Evolutionary conservation across 2,113 vertebrate genomes (phyloP).

Genomic region (Nibea coibor): DNA sequence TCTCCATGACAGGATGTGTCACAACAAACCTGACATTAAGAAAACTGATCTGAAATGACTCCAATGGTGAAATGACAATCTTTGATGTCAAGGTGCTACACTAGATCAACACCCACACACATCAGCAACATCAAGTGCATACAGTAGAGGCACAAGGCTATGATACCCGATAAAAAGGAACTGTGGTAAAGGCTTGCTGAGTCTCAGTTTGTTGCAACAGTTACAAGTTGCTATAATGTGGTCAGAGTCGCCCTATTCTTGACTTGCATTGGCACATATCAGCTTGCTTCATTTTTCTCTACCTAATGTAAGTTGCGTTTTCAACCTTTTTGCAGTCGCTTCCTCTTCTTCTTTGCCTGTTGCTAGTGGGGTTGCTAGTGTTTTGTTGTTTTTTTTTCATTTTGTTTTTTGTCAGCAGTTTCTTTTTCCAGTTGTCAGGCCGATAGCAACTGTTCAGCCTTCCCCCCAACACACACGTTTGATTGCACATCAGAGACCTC

Average conservation of each 20-base stretch:
- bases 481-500: not conserved
- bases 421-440: slow-evolving; percentile 1
- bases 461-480: no score
- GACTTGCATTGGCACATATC: not conserved
- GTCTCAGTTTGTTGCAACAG: slow-evolving; percentile 1
- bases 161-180: slow-evolving; percentile 5
- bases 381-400: not conserved
- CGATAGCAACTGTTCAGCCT: not conserved
- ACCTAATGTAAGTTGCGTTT: not conserved
- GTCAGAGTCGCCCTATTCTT: not conserved
- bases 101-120: not conserved
- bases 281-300: not conserved
- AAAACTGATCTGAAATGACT: not conserved
- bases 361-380: not conserved
- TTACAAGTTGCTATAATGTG: not conserved
- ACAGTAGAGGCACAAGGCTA: not conserved
- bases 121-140: not conserved
- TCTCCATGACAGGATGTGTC: slow-evolving; percentile 1
- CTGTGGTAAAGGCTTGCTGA: not conserved
- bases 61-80: not conserved
- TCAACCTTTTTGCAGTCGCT: not conserved
- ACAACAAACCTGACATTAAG: not conserved
- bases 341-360: slow-evolving; percentile 40
- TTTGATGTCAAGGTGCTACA: not conserved
- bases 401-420: slow-evolving; percentile 1